A percentile compares a stretch with the other conserved stretches of the same genome.
Evolutionary conservation across 2,888 invertebrate genomes (phyloP).

Genomic region (Epinotia bilunana): DNA sequence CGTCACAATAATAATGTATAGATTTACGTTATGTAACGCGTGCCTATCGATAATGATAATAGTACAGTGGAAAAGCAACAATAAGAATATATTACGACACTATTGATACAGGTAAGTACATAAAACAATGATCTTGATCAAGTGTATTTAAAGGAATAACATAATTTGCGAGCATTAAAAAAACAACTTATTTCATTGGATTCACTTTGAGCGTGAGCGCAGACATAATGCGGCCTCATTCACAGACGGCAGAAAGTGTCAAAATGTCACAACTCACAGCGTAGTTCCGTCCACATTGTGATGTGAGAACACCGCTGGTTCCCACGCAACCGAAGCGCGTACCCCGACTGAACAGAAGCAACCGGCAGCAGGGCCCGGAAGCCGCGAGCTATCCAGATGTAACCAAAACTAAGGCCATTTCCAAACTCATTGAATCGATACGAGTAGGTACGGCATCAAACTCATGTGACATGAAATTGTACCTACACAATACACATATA

Average conservation of each 20-base stretch:
- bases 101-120: neutral
- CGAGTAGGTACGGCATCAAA: neutral
- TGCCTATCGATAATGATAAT: slow-evolving; percentile 20
- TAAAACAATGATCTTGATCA: neutral
- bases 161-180: neutral
- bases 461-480: neutral
- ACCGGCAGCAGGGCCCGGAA: slow-evolving; percentile 33
- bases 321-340: slow-evolving; percentile 55
- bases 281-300: slow-evolving; percentile 60
- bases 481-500: too few species aligned
- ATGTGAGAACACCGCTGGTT: slow-evolving; percentile 55
- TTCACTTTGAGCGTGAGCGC: neutral
- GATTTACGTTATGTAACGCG: slow-evolving; percentile 33
- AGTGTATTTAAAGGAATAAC: neutral
- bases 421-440: neutral
- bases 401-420: neutral
- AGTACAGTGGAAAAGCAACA: slow-evolving; percentile 22
- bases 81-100: neutral
- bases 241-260: slow-evolving; percentile 35
- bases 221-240: slow-evolving; percentile 28
- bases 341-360: slow-evolving; percentile 47
- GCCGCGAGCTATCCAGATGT: slow-evolving; percentile 21
- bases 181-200: slow-evolving; percentile 1
- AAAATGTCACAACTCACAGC: slow-evolving; percentile 35
- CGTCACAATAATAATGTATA: slow-evolving; percentile 19